Conservation (phyloP, 2,797 vertebrate genomes). For the Cyprinodon diabolis region DNA sequence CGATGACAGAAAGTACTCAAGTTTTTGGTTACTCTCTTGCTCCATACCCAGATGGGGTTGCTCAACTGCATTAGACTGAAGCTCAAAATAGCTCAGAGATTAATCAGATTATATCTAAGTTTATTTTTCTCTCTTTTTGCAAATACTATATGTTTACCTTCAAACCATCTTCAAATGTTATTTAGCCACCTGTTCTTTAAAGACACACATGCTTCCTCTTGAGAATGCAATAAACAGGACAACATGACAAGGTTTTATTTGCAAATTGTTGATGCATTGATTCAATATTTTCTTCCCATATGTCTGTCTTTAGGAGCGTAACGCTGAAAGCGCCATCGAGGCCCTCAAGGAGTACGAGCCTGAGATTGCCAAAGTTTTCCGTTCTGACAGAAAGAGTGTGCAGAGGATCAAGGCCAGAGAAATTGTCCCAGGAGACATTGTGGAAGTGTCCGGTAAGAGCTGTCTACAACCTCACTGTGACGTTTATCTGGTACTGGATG, state of each 20-base stretch:
- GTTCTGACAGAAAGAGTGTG: slow-evolving; percentile 88
- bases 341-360: slow-evolving; percentile 87
- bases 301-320: slow-evolving; percentile 77
- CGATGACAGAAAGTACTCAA: slow-evolving; percentile 35
- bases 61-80: slow-evolving; percentile 39
- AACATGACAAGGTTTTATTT: too few relatives aligned
- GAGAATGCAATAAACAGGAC: neutral
- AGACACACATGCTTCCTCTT: neutral
- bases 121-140: neutral
- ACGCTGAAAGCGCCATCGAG: slow-evolving; percentile 84
- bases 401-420: slow-evolving; percentile 89
- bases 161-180: too few relatives aligned
- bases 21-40: slow-evolving; percentile 47
- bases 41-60: slow-evolving; percentile 20
- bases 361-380: slow-evolving; percentile 92
- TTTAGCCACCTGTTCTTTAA: too few relatives aligned
- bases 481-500: neutral
- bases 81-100: slow-evolving; percentile 34
- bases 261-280: neutral
- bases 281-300: neutral
- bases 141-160: neutral
- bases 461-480: neutral
- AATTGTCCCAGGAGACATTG: slow-evolving; percentile 92
- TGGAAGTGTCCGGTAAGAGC: slow-evolving; percentile 92
- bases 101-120: slow-evolving; percentile 5